Conservation (phyloP, 2,797 vertebrate species). For the Enteromius viviparus region DNA sequence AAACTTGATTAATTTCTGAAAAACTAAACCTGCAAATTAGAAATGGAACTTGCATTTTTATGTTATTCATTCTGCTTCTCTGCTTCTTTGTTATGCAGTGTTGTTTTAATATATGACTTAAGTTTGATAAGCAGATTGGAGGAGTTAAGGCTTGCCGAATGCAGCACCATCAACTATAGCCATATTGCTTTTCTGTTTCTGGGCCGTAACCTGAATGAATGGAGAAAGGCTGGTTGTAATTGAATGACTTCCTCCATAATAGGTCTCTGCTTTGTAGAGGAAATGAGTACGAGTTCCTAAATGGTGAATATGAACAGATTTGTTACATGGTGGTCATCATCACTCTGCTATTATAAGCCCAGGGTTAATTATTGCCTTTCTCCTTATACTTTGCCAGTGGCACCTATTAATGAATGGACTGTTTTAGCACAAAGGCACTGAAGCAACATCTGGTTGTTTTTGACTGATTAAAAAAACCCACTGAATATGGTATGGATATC, state of each 20-base stretch:
- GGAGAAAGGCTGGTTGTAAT: conserved; percentile 22
- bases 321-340: conserved; percentile 30
- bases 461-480: background rate
- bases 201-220: conserved; percentile 33
- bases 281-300: conserved; percentile 40
- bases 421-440: background rate
- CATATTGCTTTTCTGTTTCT: conserved; percentile 29
- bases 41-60: background rate
- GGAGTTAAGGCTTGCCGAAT: background rate
- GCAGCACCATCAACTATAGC: background rate
- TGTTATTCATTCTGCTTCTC: background rate
- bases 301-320: conserved; percentile 41
- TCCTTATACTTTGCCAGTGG: background rate
- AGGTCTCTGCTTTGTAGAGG: conserved; percentile 24
- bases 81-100: background rate
- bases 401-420: background rate
- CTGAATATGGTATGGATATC: background rate
- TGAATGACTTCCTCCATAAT: conserved; percentile 40
- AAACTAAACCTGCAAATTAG: background rate
- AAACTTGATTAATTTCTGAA: background rate
- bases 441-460: background rate
- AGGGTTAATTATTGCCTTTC: conserved; percentile 29
- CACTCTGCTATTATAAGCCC: conserved; percentile 14
- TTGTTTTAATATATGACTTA: background rate
- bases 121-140: background rate